Base-by-base conservation (phyloP, 2,113 vertebrate genomes). In the Cheilinus undulatus region DNA sequence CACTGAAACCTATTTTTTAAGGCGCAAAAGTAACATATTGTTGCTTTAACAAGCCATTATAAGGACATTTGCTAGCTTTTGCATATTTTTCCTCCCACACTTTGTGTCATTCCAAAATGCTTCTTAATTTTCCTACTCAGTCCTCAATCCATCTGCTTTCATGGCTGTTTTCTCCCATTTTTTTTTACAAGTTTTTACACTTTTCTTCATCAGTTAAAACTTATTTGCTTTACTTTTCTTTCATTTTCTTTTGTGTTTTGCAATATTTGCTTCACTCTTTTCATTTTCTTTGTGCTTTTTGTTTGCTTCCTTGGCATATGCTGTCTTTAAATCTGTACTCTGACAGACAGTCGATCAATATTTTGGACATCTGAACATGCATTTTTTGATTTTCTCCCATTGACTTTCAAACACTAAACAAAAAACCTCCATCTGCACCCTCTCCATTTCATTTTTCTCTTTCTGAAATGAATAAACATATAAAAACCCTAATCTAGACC, bases 401-500 rank as follows among this genome's bases (percentile, higher is more conserved):
- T 6, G 14, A 42, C 40, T 62, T 46, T 53, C 15, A 30, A 36
- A 23, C 50, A 28, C 42, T 34, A 2, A 22, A 15, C 3, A 48
- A 5, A 54, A 45, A 22, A 3, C 5, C 7, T 50, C 22, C 14
- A 11, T 2, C 63, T 56, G 4, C 17, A 6, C 42, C 30, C 4
- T n/a, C 17, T 45, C 10, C 15, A 60, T 30, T 7, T n/a, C n/a
- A n/a, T n/a, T n/a, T n/a, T 24, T 68, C 3, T 40, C 15, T 14
- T 42, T 40, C 20, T 19, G 17, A 66, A 75, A 49, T 36, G 24
- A 71, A 63, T 59, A 66, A 51, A 73, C 26, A 19, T 26, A 27
- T 49, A 66, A 69, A 69, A 62, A 38, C 11, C 42, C 42, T 76
- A 69, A 78, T 84, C 49, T 54, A 69, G 54, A 71, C 23, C 6